A percentile compares a stretch with the other conserved stretches of the same genome.
phyloP scores from a whole-genome alignment of 1,140 invertebrate species.

The Phenacoccus solenopsis region DNA sequence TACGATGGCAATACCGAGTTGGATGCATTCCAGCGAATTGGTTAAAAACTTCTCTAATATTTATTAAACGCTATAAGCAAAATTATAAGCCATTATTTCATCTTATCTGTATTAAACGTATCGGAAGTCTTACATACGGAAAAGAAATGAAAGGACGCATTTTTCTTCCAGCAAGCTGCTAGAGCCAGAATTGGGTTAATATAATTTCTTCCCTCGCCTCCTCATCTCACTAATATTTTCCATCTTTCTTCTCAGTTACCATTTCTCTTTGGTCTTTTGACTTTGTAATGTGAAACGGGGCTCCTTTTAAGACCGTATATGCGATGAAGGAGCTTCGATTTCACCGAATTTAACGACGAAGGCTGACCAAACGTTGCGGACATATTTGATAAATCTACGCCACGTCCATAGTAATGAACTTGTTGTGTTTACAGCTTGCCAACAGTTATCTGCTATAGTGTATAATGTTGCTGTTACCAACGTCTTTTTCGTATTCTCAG shows the following conservation, averaged over 20 bases:
- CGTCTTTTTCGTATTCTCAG: too few relatives aligned
- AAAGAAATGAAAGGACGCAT: background rate
- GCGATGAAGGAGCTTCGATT: too few relatives aligned
- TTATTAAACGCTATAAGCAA: background rate
- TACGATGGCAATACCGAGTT: background rate
- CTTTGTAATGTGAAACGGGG: background rate
- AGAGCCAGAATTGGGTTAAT: background rate
- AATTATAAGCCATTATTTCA: slow-evolving; percentile 3
- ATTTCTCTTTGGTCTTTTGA: background rate
- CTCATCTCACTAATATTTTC: background rate
- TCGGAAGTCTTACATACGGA: background rate
- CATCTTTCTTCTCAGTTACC: background rate
- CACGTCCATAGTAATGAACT: too few relatives aligned
- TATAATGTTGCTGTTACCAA: too few relatives aligned
- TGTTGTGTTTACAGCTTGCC: too few relatives aligned
- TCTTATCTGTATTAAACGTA: slow-evolving; percentile 3
- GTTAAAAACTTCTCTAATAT: background rate
- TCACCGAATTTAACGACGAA: too few relatives aligned
- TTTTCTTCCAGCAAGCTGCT: background rate
- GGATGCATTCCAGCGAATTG: background rate
- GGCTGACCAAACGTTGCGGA: too few relatives aligned
- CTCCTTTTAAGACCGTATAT: too few relatives aligned
- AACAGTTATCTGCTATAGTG: too few relatives aligned
- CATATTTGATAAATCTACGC: too few relatives aligned
- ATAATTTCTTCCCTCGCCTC: background rate